Percentiles rank a stretch among this genome's conserved stretches.
Conservation (phyloP, 2,888 invertebrate genomes). For the Chrysodeixis includens region DNA sequence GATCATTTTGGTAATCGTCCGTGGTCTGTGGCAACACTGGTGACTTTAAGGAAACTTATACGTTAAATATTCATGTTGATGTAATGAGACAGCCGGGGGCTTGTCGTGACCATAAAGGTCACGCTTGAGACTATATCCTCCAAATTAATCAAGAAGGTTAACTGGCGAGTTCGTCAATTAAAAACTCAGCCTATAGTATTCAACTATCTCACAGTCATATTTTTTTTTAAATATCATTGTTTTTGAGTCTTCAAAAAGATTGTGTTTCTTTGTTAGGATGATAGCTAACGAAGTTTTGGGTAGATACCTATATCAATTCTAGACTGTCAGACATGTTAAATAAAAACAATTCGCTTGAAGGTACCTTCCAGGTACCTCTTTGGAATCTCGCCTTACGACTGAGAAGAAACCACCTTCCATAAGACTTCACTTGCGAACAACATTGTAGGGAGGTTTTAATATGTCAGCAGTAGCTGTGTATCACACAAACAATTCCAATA, state of each 20-base stretch:
- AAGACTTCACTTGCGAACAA: background rate
- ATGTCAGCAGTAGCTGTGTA: slow-evolving; percentile 31
- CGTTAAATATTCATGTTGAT: slow-evolving; percentile 8
- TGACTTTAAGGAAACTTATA: slow-evolving; percentile 5
- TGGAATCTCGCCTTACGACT: slow-evolving; percentile 2
- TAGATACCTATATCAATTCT: background rate
- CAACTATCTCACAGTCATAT: background rate
- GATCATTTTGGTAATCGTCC: slow-evolving; percentile 28
- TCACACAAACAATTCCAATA: slow-evolving; percentile 48
- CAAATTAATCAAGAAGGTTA: slow-evolving; percentile 5
- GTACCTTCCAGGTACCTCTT: background rate
- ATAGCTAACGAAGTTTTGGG: background rate
- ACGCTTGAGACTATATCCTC: slow-evolving; percentile 3
- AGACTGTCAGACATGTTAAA: slow-evolving; percentile 1
- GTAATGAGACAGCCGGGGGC: slow-evolving; percentile 2
- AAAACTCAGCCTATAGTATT: background rate
- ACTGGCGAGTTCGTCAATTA: slow-evolving; percentile 1
- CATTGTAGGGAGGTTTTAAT: background rate
- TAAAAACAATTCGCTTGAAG: background rate
- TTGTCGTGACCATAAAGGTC: slow-evolving; percentile 7
- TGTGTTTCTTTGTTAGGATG: background rate
- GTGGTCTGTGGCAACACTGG: slow-evolving; percentile 7
- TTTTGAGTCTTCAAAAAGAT: too few species aligned
- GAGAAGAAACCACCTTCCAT: background rate
- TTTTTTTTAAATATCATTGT: too few species aligned